These are phyloP conservation scores for Acronicta psi DNA, from an alignment of 2,888 invertebrate genomes.

Conservation along the genomic window DNA sequence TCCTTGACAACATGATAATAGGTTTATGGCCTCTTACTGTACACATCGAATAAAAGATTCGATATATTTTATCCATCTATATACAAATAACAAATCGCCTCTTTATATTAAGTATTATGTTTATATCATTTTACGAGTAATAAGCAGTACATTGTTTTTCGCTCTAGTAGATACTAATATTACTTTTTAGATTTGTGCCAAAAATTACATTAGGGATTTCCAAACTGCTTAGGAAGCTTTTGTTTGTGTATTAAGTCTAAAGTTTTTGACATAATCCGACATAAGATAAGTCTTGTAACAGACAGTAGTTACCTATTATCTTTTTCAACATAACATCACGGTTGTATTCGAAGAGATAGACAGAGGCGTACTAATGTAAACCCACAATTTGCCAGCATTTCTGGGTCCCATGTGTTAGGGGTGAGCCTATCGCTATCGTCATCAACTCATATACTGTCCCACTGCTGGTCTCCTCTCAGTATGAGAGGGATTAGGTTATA, in stretches of 20 bases:
- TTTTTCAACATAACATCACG: too few species aligned
- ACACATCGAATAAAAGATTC: too few species aligned
- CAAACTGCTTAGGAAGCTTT: background rate
- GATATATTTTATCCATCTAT: background rate
- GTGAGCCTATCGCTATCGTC: too few species aligned
- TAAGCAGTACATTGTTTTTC: conserved; percentile 27
- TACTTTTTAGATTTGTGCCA: conserved; percentile 24
- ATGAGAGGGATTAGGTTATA: too few species aligned
- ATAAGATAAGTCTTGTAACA: background rate
- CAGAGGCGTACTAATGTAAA: too few species aligned
- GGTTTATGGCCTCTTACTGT: too few species aligned
- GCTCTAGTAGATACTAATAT: conserved; percentile 5
- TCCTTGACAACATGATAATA: too few species aligned
- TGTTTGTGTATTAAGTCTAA: background rate
- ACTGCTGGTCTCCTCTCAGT: too few species aligned
- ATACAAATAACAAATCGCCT: background rate
- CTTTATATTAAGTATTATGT: background rate
- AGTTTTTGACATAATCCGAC: conserved; percentile 24
- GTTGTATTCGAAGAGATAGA: background rate
- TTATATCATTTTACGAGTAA: conserved; percentile 3
- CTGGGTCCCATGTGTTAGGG: too few species aligned
- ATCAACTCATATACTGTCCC: too few species aligned
- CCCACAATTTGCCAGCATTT: too few species aligned
- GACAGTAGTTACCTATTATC: background rate
- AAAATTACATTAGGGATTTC: conserved; percentile 5